A percentile compares a stretch with the other conserved stretches of the same genome.
phyloP scores from a whole-genome alignment of 2,113 vertebrate species.

The Himantopus leucocephalus region DNA sequence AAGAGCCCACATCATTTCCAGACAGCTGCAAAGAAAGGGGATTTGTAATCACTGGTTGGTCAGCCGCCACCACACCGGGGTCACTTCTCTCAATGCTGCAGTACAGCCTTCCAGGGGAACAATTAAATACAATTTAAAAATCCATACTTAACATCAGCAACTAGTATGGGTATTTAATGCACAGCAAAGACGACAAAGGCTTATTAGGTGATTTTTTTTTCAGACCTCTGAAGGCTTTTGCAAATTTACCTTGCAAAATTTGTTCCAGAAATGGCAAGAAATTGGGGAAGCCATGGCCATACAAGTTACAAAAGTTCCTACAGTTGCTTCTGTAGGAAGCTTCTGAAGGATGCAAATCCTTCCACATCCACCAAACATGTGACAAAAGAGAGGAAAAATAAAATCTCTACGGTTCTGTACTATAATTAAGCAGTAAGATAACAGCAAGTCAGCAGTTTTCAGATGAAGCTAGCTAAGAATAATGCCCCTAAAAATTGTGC shows the following conservation, averaged over 20 bases:
- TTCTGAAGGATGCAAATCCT: background rate
- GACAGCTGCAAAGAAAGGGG: background rate
- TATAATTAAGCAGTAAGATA: background rate
- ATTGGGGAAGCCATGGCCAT: background rate
- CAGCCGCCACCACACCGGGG: background rate
- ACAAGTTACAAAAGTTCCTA: background rate
- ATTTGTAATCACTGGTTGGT: background rate
- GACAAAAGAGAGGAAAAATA: background rate
- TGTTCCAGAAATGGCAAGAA: background rate
- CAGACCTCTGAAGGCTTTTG: background rate
- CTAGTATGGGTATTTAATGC: rapidly evolving
- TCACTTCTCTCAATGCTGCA: background rate
- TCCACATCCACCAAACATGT: rapidly evolving
- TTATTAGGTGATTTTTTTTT: background rate
- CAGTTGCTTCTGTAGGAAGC: background rate
- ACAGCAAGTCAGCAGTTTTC: background rate
- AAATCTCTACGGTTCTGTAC: background rate
- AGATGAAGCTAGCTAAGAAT: background rate
- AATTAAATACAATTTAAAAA: background rate
- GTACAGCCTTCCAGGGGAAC: background rate
- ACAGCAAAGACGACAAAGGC: background rate
- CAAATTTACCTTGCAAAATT: background rate
- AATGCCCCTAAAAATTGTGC: background rate
- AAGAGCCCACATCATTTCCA: background rate
- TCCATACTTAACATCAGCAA: background rate